These are phyloP conservation scores for Panonychus citri DNA, from an alignment of 1,140 invertebrate genomes.

Conservation along the genomic window DNA sequence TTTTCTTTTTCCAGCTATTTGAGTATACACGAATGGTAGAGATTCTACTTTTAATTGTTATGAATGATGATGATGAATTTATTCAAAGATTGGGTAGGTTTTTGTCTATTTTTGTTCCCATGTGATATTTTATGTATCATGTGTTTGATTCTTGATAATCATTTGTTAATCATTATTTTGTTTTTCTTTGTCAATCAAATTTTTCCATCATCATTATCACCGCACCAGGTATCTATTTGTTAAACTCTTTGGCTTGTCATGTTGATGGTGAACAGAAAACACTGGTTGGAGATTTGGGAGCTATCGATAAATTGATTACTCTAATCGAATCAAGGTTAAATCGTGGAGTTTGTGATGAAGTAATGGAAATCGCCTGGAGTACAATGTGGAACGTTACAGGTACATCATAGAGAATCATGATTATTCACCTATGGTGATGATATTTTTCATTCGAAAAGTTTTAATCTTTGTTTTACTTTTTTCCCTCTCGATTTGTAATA, in stretches of 20 bases:
- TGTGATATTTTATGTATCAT: background rate
- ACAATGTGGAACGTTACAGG: constrained; percentile 82
- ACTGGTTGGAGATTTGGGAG: constrained; percentile 64
- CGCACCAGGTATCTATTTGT: constrained; percentile 50
- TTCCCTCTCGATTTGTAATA: too few relatives aligned
- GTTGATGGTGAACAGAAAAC: constrained; percentile 77
- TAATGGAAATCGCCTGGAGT: constrained; percentile 91
- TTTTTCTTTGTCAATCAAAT: background rate
- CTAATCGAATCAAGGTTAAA: constrained; percentile 51
- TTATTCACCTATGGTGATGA: too few relatives aligned
- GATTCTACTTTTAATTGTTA: constrained; percentile 50
- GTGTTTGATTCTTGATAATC: background rate
- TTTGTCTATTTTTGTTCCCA: too few relatives aligned
- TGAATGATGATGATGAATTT: constrained; percentile 56
- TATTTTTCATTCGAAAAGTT: background rate
- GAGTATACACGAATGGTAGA: constrained; percentile 67
- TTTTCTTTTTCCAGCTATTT: constrained; percentile 44
- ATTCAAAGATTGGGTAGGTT: constrained; percentile 48
- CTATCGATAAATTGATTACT: constrained; percentile 66
- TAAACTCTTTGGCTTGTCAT: constrained; percentile 86
- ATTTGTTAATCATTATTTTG: background rate
- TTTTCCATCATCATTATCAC: background rate
- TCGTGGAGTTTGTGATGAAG: constrained; percentile 59
- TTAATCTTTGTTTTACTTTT: background rate
- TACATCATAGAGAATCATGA: too few relatives aligned